phyloP scores from a whole-genome alignment of 92 coral and sea anemone genomes.

The Zoanthus sansibaricus region DNA sequence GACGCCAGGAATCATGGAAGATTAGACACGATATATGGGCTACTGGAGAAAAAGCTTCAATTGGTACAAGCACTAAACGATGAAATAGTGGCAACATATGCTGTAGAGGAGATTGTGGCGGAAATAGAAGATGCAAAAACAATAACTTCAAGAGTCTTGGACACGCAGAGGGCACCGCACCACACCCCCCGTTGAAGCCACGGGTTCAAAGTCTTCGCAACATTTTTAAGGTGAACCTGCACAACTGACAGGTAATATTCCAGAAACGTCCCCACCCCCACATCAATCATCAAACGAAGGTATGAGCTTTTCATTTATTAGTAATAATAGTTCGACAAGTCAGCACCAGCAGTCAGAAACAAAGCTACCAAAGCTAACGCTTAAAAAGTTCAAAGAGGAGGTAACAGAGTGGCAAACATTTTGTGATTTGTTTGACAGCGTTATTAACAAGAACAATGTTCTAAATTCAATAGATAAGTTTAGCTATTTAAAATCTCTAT shows the following conservation, averaged over 20 bases:
- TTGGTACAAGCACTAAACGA: slow-evolving; percentile 36
- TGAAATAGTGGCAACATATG: slow-evolving; percentile 19
- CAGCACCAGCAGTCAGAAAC: slow-evolving; percentile 20
- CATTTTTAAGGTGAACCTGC: background rate
- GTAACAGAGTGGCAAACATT: slow-evolving; percentile 52
- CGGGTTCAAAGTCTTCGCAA: background rate
- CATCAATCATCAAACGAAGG: slow-evolving; percentile 3
- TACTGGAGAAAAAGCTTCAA: background rate
- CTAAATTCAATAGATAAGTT: slow-evolving; percentile 51
- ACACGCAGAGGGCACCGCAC: background rate
- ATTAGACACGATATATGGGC: background rate
- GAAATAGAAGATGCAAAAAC: slow-evolving; percentile 55
- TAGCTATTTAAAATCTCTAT: slow-evolving; percentile 4
- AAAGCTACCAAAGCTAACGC: slow-evolving; percentile 55
- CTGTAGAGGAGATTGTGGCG: slow-evolving; percentile 45
- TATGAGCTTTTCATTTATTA: slow-evolving; percentile 24
- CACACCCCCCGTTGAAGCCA: slow-evolving; percentile 4
- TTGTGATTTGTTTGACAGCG: slow-evolving; percentile 67
- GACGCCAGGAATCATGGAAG: background rate
- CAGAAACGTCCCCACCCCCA: slow-evolving; percentile 32
- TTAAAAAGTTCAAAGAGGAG: slow-evolving; percentile 49
- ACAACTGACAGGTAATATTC: background rate
- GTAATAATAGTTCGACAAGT: background rate
- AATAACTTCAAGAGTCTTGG: slow-evolving; percentile 43
- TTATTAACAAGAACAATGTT: slow-evolving; percentile 24